These are phyloP conservation scores for Phthorimaea operculella DNA, from an alignment of 1,140 invertebrate species.

Conservation along the genomic window DNA sequence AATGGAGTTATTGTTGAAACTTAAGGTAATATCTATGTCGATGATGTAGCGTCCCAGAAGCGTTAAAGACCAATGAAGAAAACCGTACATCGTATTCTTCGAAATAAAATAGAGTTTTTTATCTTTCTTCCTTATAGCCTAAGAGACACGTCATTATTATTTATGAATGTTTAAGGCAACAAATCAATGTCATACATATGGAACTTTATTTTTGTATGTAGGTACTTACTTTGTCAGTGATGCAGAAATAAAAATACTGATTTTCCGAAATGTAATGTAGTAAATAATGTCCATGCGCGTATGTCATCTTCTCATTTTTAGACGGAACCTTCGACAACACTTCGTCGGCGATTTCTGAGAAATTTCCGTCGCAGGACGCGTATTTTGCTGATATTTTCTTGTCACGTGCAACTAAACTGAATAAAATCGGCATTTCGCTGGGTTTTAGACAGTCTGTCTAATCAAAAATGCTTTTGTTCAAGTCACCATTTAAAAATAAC, in stretches of 20 bases:
- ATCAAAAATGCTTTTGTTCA: not conserved
- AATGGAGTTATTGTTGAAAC: no score
- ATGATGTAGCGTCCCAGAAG: no score
- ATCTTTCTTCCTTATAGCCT: no score
- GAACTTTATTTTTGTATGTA: not conserved
- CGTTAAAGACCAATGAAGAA: no score
- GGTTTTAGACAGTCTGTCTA: not conserved
- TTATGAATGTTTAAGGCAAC: no score
- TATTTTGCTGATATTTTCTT: slow-evolving; percentile 82
- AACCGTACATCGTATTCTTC: no score
- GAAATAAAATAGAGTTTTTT: no score
- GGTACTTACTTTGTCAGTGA: slow-evolving; percentile 90
- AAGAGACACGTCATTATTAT: no score
- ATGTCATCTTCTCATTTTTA: slow-evolving; percentile 86
- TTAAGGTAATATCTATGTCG: no score
- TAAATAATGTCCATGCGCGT: slow-evolving; percentile 88
- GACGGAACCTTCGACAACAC: slow-evolving; percentile 82
- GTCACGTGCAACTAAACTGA: slow-evolving; percentile 83
- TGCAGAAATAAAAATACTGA: slow-evolving; percentile 86
- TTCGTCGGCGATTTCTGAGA: slow-evolving; percentile 89
- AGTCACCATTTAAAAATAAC: not conserved
- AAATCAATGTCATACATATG: not conserved
- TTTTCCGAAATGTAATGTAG: slow-evolving; percentile 90
- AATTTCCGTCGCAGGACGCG: slow-evolving; percentile 91
- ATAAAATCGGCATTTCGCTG: slow-evolving; percentile 83